Evolutionary conservation across 2,888 invertebrate species (phyloP), one percentile per base, ranked within the genome.

Genomic region (Zonitis immaculata): DNA sequence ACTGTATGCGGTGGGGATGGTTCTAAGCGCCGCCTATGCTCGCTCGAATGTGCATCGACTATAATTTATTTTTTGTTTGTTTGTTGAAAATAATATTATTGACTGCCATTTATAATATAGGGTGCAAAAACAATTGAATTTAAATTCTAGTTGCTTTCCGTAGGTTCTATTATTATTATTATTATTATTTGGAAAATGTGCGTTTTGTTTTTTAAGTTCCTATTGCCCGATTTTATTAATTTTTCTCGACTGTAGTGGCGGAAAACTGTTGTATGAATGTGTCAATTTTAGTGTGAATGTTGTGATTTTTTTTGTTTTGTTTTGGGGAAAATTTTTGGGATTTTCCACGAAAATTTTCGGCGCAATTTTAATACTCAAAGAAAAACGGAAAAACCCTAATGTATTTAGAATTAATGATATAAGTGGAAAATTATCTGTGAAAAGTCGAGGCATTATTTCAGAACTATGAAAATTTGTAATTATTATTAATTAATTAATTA

Each of bases 201-300:
- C n/a, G n/a, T n/a, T n/a, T n/a, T n/a, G n/a, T n/a, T n/a, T n/a
- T 67, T 68, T 71, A 70, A 69, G 71, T 71, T 71, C 71, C 71
- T 71, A 71, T 68, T 64, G 58, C 57, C 32, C 32, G 14, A 32
- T 32, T 32, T 14, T 32, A 32, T 30, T 30, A 9, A 50, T 44
- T 55, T 45, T 53, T 56, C 48, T 49, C 47, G 49, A 47, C 47
- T 49, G 59, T 54, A 49, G 49, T 49, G 16, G 43, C 20, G 44
- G 9, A 47, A 45, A 30, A 22, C 46, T 44, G 44, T 52, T 47
- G 56, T 48, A 35, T 42, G 52, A 47, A 50, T 52, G 56, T 56
- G 55, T 51, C 44, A 42, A 39, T 52, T 47, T 25, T 50, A 22
- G 51, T 42, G 49, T 56, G 56, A 49, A 54, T 49, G 55, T 25